A percentile compares a stretch with the other conserved stretches of the same genome.
These are phyloP conservation scores for Rhinichthys klamathensis DNA, from an alignment of 2,113 vertebrate genomes.

Conservation along the genomic window DNA sequence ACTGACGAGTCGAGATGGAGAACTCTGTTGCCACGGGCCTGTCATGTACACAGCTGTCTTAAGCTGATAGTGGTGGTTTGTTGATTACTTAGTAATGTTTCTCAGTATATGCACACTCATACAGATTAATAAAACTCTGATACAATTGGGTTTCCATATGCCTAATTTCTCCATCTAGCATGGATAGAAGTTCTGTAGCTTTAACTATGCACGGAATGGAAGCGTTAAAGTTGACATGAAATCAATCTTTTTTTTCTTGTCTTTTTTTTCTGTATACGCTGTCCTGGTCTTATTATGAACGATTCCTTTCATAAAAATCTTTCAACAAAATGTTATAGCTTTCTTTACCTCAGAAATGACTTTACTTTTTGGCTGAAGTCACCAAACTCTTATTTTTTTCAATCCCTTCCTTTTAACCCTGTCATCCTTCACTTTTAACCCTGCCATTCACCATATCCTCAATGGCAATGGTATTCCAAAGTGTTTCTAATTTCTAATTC, in stretches of 20 bases:
- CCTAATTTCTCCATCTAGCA: not conserved
- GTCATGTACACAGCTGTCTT: conserved; percentile 21
- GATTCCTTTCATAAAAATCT: not conserved
- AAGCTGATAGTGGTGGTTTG: conserved; percentile 27
- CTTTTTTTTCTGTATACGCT: not conserved
- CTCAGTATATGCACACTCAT: not conserved
- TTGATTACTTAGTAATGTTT: not conserved
- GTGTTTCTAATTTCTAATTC: too few relatives aligned
- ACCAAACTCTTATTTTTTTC: not conserved
- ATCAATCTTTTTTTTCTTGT: not conserved
- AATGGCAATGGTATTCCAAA: too few relatives aligned
- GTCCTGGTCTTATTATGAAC: not conserved
- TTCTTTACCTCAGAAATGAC: not conserved
- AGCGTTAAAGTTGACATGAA: not conserved
- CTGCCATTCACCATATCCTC: not conserved
- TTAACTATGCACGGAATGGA: not conserved
- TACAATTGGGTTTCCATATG: not conserved
- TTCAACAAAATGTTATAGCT: not conserved
- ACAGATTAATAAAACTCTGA: not conserved
- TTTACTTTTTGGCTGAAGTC: not conserved
- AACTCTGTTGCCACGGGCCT: conserved; percentile 20
- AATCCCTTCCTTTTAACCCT: not conserved
- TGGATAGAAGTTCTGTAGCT: not conserved
- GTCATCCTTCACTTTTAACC: not conserved
- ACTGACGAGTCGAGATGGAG: not conserved